Evolutionary conservation across 2,888 invertebrate species (phyloP), one percentile per base, ranked within the genome.

Genomic region (Hypomecis atomaria): DNA sequence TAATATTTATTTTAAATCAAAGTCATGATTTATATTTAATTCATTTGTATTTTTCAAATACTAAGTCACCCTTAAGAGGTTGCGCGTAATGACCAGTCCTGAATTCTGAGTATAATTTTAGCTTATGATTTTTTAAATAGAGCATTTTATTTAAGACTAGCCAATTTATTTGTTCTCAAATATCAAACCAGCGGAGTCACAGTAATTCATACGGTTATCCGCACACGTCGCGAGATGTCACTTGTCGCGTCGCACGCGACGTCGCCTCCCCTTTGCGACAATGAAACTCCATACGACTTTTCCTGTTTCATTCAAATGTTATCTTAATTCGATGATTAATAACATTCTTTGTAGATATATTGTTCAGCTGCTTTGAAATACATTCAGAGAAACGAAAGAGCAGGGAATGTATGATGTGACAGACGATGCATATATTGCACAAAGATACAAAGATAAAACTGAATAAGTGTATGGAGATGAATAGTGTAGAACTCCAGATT

Each of bases 201-300:
- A 65, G 66, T 79, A 76, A 74, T 74, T 78, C 76, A 78, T 79
- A 78, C 78, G 81, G 82, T 84, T 90, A 88, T 87, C 86, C 86
- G 83, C 75, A 84, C 76, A 84, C 84, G 86, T 85, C 85, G 80
- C 80, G 74, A 78, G 83, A 86, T 90, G 90, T 90, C 90, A 90
- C 83, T 88, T 88, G 88, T 89, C 89, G 83, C 87, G 88, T 89
- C 89, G 83, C 88, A 85, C 82, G 85, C 83, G 79, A 85, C 83
- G 82, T 79, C 78, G 77, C 71, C 82, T 82, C 84, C 78, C 73
- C 77, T 79, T 79, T 75, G 78, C 78, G 75, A 80, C 74, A 78
- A 78, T 77, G 83, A 83, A 86, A 83, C 82, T 82, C 78, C 82
- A 85, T 82, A 85, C 76, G 76, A 78, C 79, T 82, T 80, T 78